These are phyloP conservation scores for Meliscaeva auricollis DNA, from an alignment of 2,888 invertebrate genomes.

Conservation along the genomic window DNA sequence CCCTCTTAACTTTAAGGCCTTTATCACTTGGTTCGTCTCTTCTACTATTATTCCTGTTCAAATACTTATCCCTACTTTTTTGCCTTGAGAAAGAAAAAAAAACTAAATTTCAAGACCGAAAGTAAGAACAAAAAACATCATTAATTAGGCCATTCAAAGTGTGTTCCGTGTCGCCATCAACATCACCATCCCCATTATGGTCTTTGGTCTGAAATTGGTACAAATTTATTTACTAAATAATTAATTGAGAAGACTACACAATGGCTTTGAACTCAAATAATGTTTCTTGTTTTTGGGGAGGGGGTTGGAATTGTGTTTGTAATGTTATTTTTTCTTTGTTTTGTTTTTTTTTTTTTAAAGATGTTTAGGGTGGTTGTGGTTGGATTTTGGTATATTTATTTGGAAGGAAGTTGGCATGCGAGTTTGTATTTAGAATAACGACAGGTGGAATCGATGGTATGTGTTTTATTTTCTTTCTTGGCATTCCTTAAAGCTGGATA, in stretches of 20 bases:
- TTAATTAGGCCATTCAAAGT: conserved; percentile 67
- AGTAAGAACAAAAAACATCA: conserved; percentile 46
- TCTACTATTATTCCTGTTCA: background rate
- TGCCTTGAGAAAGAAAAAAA: background rate
- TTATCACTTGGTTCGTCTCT: background rate
- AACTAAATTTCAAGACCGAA: conserved; percentile 19
- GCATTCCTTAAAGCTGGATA: conserved; percentile 30
- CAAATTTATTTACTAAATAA: conserved; percentile 70
- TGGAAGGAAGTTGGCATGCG: conserved; percentile 31
- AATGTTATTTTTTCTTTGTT: background rate
- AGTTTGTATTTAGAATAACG: conserved; percentile 16
- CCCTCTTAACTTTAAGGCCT: background rate
- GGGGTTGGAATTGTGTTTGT: conserved; percentile 23
- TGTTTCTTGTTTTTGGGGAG: background rate
- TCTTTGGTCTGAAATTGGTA: conserved; percentile 43
- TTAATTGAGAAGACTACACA: conserved; percentile 56
- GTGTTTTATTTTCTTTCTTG: conserved; percentile 10
- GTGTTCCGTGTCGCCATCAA: conserved; percentile 52
- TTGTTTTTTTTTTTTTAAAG: background rate
- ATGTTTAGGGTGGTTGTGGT: conserved; percentile 25
- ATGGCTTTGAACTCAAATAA: conserved; percentile 52
- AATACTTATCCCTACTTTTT: background rate
- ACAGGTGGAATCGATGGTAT: conserved; percentile 63
- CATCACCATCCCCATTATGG: background rate
- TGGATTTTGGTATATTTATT: conserved; percentile 37